Base-by-base conservation (phyloP, 1,140 invertebrate genomes). In the Odontomachus brunneus region DNA sequence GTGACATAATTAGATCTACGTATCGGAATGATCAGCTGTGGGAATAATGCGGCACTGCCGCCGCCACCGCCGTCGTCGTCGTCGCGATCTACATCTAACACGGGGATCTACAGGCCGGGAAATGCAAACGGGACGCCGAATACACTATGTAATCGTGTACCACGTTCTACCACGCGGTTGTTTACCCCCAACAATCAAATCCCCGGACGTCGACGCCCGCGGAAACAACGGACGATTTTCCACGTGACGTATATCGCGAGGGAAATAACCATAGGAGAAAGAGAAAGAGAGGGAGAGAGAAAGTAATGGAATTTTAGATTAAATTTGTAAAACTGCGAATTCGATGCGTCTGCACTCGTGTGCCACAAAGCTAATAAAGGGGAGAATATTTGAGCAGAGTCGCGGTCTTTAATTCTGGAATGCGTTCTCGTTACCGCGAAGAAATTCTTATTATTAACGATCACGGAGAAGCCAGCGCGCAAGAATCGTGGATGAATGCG, bases 1-100 rank as follows among this genome's bases (percentile, higher is more conserved):
- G 85, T 86, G 81, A 88, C 81, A 88, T 89, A 89, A 89, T 89
- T 89, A 89, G 86, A 80, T 84, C 74, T 81, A 76, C 88, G 75
- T 89, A 89, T 89, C 88, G 88, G 88, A 88, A 89, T 89, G 88
- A 89, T 89, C 88, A 84, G 84, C 84, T 89, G 88, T 88, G 88
- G 88, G 87, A 89, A 89, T 88, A 75, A 26, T 59, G 44, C 65
- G 48, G 53, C 44, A n/a, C 53, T 66, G 22, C 48, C 59, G 84
- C 78, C 81, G 38, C 9, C n/a, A n/a, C n/a, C n/a, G n/a, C n/a
- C n/a, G n/a, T n/a, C n/a, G n/a, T n/a, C n/a, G n/a, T n/a, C 29
- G 5, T 5, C 29, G 38, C 38, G 84, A 86, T 87, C 76, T 86
- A 86, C 66, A 59, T 85, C 72, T 65, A 71, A 26, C 63, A 19